Evolutionary conservation across 2,797 vertebrate species (phyloP), one percentile per base, ranked within the genome.

Genomic region (Clarias pachynema): DNA sequence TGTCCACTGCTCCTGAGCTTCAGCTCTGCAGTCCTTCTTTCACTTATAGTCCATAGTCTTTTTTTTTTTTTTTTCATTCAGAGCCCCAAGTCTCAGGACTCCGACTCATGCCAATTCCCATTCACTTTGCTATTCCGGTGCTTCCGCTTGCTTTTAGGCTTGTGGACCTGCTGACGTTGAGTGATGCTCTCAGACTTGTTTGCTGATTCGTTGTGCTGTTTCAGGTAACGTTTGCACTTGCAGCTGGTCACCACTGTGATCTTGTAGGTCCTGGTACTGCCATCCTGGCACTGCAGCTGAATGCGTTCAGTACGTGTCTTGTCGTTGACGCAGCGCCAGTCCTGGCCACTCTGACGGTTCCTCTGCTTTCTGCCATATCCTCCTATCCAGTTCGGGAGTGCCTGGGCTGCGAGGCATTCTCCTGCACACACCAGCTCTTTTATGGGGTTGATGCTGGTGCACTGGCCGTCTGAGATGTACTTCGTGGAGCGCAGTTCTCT

Each of bases 361-460:
- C 97, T 98, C 84, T 95, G 96, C 91, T 97, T 98, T 49, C 96
- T 95, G 86, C 96, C 94, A 0, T 97, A 95, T 83, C 96, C 91
- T 0, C 97, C 97, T 37, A 99, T 99, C 98, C 98, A 99, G 93
- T 99, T 99, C 69, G 97, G 97, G 7, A 99, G 95, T 94, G 98
- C 94, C 1, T 96, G 96, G 86, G 98, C 94, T 0, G 98, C 97
- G 83, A 99, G 95, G 87, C 98, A 99, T 89, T 99, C 97, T 0
- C 98, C 98, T 0, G 98, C 97, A 85, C 98, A 99, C 81, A 99
- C 97, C 89, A 99, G 92, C 93, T 99, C 98, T 93, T 98, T 99
- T 90, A 99, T 95, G 31, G 98, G 98, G 78, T 95, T 97, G 85
- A 98, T 95, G 91, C 98, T 99, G 91, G 98, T 99, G 93, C 98